Conservation (phyloP, 2,113 vertebrate genomes). For the Urocolius indicus region DNA sequence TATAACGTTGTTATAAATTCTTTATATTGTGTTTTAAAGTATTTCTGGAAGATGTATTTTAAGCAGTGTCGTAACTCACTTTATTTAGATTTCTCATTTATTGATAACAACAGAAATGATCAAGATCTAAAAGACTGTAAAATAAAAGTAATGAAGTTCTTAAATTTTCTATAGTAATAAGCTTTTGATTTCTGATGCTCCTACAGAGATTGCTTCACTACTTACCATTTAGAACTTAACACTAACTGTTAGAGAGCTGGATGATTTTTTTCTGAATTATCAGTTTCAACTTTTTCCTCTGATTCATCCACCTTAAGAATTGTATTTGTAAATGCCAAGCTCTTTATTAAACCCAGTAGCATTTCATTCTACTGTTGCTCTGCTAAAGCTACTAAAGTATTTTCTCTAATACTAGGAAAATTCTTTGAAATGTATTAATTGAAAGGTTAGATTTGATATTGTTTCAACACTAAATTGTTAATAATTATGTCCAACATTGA, state of each 20-base stretch:
- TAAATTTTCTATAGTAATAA: not conserved
- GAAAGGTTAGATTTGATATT: not conserved
- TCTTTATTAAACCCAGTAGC: not conserved
- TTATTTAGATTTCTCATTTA: not conserved
- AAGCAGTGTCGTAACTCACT: not conserved
- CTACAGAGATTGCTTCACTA: not conserved
- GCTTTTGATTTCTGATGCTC: not conserved
- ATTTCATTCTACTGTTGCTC: not conserved
- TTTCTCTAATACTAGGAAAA: not conserved
- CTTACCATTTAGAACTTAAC: not conserved
- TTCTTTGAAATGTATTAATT: not conserved
- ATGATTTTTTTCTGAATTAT: not conserved
- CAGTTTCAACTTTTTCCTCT: not conserved
- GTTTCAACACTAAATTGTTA: not conserved
- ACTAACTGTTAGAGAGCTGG: rapidly evolving
- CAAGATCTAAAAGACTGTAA: not conserved
- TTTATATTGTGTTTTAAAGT: not conserved
- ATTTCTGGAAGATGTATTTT: not conserved
- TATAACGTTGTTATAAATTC: not conserved
- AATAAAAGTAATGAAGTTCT: not conserved
- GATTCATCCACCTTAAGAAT: not conserved
- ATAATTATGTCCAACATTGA: not conserved
- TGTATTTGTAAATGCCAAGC: not conserved
- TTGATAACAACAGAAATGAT: not conserved
- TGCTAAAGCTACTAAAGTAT: not conserved